Conservation (phyloP, 2,888 invertebrate species). For the Chrysolina americana region DNA sequence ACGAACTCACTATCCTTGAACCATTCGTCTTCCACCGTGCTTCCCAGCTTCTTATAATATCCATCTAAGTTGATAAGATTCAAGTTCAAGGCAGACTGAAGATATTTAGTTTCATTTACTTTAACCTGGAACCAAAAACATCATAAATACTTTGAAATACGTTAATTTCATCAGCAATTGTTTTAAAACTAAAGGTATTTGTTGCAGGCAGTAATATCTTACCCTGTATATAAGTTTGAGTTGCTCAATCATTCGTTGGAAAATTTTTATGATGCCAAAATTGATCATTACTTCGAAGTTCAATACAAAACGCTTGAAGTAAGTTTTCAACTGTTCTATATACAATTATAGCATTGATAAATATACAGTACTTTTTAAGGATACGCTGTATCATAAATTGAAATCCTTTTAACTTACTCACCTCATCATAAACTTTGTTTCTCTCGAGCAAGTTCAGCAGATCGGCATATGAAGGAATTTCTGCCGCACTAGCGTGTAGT, state of each 20-base stretch:
- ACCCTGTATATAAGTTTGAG: neutral
- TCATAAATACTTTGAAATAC: no score
- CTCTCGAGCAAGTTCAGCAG: conserved; percentile 52
- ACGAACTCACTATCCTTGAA: conserved; percentile 55
- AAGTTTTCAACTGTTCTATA: no score
- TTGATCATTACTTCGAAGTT: no score
- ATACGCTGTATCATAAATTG: neutral
- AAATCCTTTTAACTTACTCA: conserved; percentile 48
- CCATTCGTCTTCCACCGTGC: conserved; percentile 53
- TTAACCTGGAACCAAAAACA: conserved; percentile 50
- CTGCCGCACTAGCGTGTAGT: conserved; percentile 59
- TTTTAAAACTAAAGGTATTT: no score
- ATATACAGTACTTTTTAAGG: neutral
- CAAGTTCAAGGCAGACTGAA: conserved; percentile 57
- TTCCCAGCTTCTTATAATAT: conserved; percentile 54
- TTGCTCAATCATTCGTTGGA: no score
- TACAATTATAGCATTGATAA: no score
- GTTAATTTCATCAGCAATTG: neutral
- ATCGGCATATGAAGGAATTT: conserved; percentile 60
- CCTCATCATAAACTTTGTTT: conserved; percentile 56
- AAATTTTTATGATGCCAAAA: no score
- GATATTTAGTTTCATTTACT: conserved; percentile 55
- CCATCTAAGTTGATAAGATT: conserved; percentile 53
- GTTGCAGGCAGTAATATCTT: neutral
- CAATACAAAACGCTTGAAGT: no score